These are phyloP conservation scores for Oncorhynchus masou DNA, from an alignment of 2,113 vertebrate species.

Conservation along the genomic window DNA sequence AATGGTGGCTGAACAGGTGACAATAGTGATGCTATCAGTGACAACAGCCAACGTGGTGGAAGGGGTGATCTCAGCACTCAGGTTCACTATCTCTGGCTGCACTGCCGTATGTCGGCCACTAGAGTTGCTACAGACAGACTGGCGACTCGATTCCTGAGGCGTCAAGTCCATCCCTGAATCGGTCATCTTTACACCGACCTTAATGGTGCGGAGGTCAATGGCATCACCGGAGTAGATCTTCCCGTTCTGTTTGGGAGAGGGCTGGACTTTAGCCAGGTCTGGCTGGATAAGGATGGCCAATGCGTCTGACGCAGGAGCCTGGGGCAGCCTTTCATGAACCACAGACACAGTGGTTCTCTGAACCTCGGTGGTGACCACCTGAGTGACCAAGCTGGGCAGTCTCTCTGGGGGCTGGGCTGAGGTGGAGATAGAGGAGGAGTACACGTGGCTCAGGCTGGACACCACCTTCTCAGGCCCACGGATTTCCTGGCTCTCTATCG, in stretches of 20 bases:
- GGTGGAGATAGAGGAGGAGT: constrained; percentile 75
- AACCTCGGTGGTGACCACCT: constrained; percentile 78
- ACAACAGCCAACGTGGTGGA: constrained; percentile 76
- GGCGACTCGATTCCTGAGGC: constrained; percentile 78
- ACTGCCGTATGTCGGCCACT: constrained; percentile 84
- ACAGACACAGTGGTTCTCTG: constrained; percentile 80
- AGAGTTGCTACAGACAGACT: constrained; percentile 70
- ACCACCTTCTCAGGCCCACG: constrained; percentile 75
- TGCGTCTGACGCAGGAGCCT: constrained; percentile 58
- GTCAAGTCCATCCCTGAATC: constrained; percentile 82
- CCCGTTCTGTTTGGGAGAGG: constrained; percentile 78
- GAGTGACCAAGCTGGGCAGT: constrained; percentile 72
- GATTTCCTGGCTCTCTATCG: constrained; percentile 77
- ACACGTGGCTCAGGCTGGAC: constrained; percentile 76
- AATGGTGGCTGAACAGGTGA: constrained; percentile 80
- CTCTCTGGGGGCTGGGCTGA: constrained; percentile 68
- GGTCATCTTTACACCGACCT: constrained; percentile 76
- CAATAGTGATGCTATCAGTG: constrained; percentile 76
- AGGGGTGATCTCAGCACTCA: constrained; percentile 79
- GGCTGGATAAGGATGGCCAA: constrained; percentile 73
- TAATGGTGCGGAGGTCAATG: constrained; percentile 89
- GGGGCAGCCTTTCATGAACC: constrained; percentile 74
- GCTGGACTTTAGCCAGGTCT: constrained; percentile 68
- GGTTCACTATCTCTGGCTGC: constrained; percentile 90
- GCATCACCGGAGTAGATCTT: constrained; percentile 81